phyloP scores from a whole-genome alignment of 2,797 vertebrate genomes.

The Syndactyla subalaris region DNA sequence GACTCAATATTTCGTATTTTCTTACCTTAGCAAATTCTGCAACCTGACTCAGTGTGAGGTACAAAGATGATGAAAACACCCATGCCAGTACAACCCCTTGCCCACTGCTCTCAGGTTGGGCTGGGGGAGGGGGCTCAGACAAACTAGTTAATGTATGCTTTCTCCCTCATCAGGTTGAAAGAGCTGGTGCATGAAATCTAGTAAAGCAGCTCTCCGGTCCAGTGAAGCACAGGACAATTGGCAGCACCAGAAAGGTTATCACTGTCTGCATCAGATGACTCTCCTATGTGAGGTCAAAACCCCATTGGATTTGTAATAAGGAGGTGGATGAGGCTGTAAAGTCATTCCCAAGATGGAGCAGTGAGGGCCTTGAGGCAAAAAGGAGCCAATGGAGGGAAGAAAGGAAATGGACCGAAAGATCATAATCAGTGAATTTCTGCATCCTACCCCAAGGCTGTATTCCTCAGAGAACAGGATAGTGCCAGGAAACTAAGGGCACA shows the following conservation, averaged over 20 bases:
- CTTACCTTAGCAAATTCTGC: not conserved
- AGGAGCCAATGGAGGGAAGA: slow-evolving; percentile 65
- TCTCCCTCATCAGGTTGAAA: not conserved
- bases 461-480: slow-evolving; percentile 15
- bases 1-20: not conserved
- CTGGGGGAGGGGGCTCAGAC: not conserved
- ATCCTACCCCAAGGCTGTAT: slow-evolving; percentile 51
- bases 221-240: slow-evolving; percentile 57
- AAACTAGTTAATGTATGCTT: slow-evolving; percentile 45
- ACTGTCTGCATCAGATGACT: slow-evolving; percentile 63
- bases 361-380: slow-evolving; percentile 56
- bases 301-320: slow-evolving; percentile 39
- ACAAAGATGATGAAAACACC: not conserved
- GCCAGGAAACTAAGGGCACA: not conserved
- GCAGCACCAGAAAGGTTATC: slow-evolving; percentile 61
- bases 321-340: slow-evolving; percentile 54
- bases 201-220: slow-evolving; percentile 56
- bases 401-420: slow-evolving; percentile 61
- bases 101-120: not conserved
- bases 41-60: not conserved
- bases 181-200: slow-evolving; percentile 49
- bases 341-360: slow-evolving; percentile 56
- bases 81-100: not conserved
- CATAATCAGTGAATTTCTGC: slow-evolving; percentile 60
- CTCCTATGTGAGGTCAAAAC: slow-evolving; percentile 45